Evolutionary conservation across 1,140 invertebrate species (phyloP), one percentile per base, ranked within the genome.

Genomic region (Glomeris maerens): DNA sequence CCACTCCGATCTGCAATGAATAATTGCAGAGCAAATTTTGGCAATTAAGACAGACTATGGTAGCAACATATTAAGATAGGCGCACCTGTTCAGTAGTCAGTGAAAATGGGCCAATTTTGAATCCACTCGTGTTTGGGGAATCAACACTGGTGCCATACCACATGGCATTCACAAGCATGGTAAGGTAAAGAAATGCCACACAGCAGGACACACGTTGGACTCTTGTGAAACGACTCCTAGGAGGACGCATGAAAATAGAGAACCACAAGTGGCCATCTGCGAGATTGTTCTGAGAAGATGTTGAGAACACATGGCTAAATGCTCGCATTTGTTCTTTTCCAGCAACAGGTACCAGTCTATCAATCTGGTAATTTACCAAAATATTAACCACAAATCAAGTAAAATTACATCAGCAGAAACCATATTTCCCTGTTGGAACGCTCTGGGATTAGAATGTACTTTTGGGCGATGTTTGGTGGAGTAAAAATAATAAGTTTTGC

Each of bases 181-280:
- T 68, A 1, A 74, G 57, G 45, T 68, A 74, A 2, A 76, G 61
- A n/a, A 75, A 63, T 39, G 69, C 67, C 52, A 74, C 65, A 55
- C 73, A 75, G 44, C 70, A 72, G 3, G 72, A 72, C n/a, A 74
- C 65, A 28, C 74, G 55, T 61, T 77, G 70, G 2, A 64, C 55
- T 45, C 71, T 53, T 2, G 72, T 74, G 53, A 76, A 76, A 25
- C 72, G 58, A 39, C 70, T 73, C 36, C 68, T 59, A 2, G 72
- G 67, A 13, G 74, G 73, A 27, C 74, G 57, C 27, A 70, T 63
- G 54, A 77, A 68, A 3, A 76, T 66, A 7, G 72, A 74, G 55
- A 75, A 73, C 74, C 74, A 77, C 5, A 77, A 58, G 59, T 77
- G 74, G 27, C 72, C 72, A 57, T 77, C 74, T 14, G 64, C 62